Evolutionary conservation across 2,113 vertebrate species (phyloP), one percentile per base, ranked within the genome.

Genomic region (Anolis carolinensis): DNA sequence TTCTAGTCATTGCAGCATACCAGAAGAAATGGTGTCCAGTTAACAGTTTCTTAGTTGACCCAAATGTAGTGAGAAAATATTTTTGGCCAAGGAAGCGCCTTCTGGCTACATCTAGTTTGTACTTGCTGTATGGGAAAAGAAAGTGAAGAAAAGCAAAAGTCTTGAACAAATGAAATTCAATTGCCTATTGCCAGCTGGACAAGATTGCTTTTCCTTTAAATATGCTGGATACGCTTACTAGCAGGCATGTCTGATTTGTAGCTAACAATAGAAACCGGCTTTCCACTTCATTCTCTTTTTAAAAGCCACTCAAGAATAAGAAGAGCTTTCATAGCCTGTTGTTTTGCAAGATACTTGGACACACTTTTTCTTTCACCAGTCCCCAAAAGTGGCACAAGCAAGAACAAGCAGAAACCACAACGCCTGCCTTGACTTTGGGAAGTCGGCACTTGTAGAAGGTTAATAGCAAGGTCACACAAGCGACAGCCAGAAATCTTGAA

Each of bases 211-310:
- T 84, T 75, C 74, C 44, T 78, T 79, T 76, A 75, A 48, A 72
- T 32, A 67, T 87, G 44, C 44, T 83, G 30, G 65, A 63, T 78
- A 77, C 27, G 0, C 70, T 81, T 81, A 3, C 76, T 89, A 50
- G 1, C 81, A 70, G 55, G 73, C 5, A 18, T 48, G 52, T 55
- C 59, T 55, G 76, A 52, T 79, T 52, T 25, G 63, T 52, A 67
- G n/a, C 7, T 79, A 4, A 87, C 71, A 83, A 79, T 62, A 50
- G 86, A 0, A 86, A 82, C 75, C 36, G 74, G 85, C 79, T 55
- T 65, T 55, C 70, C 88, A 73, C 50, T 89, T 13, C 71, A 89
- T n/a, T 72, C 89, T 80, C 25, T 5, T 73, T 89, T 89, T 80
- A 55, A 2, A 4, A 70, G 21, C 9, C 88, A 75, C 13, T 67